Conservation (phyloP, 2,113 vertebrate genomes). For the Acinonyx jubatus region DNA sequence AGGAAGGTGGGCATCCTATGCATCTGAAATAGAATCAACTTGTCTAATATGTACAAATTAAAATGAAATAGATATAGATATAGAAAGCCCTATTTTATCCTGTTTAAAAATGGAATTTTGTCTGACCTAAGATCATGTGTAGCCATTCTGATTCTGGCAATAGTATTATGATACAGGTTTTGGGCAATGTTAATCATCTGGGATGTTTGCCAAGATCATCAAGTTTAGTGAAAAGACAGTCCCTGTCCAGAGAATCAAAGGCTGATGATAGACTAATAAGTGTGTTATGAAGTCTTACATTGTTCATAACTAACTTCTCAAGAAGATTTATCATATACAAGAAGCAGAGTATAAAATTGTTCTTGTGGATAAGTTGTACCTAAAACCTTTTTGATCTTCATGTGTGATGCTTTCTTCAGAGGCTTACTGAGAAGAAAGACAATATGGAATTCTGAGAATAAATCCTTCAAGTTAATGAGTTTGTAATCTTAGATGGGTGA, state of each 20-base stretch:
- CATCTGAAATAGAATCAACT: background rate
- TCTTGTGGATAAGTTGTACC: background rate
- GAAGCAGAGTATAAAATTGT: background rate
- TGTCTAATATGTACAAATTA: background rate
- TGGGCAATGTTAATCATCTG: slow-evolving; percentile 30
- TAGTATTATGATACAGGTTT: background rate
- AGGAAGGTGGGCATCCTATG: background rate
- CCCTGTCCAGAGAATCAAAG: background rate
- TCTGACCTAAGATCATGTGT: background rate
- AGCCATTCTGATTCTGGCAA: background rate
- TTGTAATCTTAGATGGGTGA: background rate
- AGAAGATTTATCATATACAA: background rate
- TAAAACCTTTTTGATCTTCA: background rate
- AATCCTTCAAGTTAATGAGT: background rate
- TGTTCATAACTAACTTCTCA: background rate
- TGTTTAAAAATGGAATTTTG: slow-evolving; percentile 32
- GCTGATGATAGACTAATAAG: slow-evolving; percentile 5
- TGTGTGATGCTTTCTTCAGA: background rate
- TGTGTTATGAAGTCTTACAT: background rate
- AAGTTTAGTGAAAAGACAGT: slow-evolving; percentile 11
- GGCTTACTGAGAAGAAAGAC: background rate
- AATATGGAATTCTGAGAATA: slow-evolving; percentile 15
- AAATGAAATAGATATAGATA: background rate
- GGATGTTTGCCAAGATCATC: slow-evolving; percentile 37
- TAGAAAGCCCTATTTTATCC: background rate